These are phyloP conservation scores for Erebia epiphron DNA, from an alignment of 2,888 invertebrate genomes.

Conservation along the genomic window DNA sequence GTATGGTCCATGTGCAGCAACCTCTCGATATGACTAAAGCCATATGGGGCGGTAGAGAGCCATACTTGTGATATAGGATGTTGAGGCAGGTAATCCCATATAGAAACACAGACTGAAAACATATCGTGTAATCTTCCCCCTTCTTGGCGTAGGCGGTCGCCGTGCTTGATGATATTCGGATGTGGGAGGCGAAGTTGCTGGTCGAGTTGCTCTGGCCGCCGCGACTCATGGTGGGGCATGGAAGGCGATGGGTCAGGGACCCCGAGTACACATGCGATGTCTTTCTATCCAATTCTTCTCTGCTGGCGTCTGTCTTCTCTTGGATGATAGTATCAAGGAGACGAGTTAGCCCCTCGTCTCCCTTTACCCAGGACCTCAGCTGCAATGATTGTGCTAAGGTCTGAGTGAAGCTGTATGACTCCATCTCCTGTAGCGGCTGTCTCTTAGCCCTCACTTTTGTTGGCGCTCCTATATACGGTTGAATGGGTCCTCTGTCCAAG, in stretches of 20 bases:
- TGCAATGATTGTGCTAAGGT: background rate
- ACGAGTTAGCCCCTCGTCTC: background rate
- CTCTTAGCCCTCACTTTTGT: background rate
- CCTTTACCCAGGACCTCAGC: background rate
- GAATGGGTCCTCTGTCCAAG: no score
- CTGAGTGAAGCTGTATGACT: background rate
- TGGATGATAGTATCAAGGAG: background rate
- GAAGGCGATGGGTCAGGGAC: background rate
- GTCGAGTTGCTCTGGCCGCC: background rate
- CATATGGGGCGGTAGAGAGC: background rate
- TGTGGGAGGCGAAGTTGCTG: background rate
- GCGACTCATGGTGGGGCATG: background rate
- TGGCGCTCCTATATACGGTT: background rate
- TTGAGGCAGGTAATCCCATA: background rate
- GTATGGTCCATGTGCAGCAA: background rate
- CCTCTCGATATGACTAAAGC: background rate
- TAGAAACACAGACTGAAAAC: background rate
- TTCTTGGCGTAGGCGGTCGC: background rate
- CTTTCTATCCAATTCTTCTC: background rate
- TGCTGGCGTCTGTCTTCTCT: background rate
- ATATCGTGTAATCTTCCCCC: background rate
- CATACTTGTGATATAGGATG: background rate
- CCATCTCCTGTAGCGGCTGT: background rate
- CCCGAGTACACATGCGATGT: background rate
- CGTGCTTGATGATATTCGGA: background rate